A percentile compares a stretch with the other conserved stretches of the same genome.
These are phyloP conservation scores for Leptinotarsa tumamoca DNA, from an alignment of 2,888 invertebrate genomes.

Conservation along the genomic window DNA sequence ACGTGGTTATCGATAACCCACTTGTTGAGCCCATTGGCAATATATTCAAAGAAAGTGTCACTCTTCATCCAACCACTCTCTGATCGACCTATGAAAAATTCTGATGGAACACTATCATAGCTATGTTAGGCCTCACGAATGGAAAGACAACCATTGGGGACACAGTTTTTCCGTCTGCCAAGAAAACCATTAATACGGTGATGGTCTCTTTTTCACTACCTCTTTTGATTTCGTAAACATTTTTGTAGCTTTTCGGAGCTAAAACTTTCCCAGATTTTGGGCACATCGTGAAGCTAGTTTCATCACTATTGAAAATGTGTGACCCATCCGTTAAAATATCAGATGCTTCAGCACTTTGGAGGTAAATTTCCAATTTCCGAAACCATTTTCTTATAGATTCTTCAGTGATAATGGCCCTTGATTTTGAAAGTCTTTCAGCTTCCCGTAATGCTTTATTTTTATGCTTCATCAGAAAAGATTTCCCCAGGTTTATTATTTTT, in stretches of 20 bases:
- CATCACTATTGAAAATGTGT: conserved; percentile 47
- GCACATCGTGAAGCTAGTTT: conserved; percentile 29
- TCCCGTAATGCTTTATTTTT: conserved; percentile 16
- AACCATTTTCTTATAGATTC: conserved; percentile 29
- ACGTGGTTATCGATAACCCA: conserved; percentile 32
- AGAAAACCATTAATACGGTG: conserved; percentile 1
- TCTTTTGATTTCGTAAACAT: neutral
- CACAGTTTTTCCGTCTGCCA: conserved; percentile 26
- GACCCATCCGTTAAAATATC: conserved; percentile 28
- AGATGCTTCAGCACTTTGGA: conserved; percentile 18
- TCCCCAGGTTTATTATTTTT: conserved; percentile 24
- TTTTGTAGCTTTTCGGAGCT: neutral
- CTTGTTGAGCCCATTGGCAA: conserved; percentile 27
- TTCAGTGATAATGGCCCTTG: conserved; percentile 19
- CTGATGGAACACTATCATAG: conserved; percentile 39
- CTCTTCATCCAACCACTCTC: conserved; percentile 39
- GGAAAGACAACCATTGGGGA: conserved; percentile 43
- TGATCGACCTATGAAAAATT: conserved; percentile 40
- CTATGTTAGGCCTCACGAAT: conserved; percentile 39
- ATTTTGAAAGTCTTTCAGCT: conserved; percentile 22
- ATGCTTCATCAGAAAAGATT: conserved; percentile 4
- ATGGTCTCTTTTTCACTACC: neutral
- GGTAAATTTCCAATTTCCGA: conserved; percentile 32
- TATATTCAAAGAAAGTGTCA: conserved; percentile 33
- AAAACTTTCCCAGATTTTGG: neutral